Conservation (phyloP, 2,797 vertebrate genomes). For the Acipenser transmontanus region DNA sequence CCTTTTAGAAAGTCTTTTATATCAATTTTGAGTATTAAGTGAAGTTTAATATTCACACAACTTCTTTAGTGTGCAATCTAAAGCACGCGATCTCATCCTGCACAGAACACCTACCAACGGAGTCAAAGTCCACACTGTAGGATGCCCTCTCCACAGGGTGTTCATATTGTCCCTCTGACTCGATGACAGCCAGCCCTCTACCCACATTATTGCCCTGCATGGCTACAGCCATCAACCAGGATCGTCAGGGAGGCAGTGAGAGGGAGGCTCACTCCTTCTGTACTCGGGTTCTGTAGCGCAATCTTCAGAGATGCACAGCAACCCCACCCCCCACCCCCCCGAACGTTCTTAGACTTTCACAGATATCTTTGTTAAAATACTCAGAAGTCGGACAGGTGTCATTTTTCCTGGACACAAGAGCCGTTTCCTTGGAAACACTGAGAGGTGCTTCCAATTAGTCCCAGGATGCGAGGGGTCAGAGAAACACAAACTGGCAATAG, state of each 20-base stretch:
- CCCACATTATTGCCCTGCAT: conserved; percentile 1
- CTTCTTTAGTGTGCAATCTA: neutral
- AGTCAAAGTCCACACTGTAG: conserved; percentile 20
- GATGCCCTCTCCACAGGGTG: conserved; percentile 27
- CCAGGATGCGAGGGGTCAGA: conserved; percentile 29
- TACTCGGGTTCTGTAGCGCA: neutral
- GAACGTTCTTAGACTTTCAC: neutral
- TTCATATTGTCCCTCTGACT: conserved; percentile 12
- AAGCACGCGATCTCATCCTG: neutral
- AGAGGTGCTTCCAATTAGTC: conserved; percentile 40
- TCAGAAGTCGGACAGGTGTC: conserved; percentile 32
- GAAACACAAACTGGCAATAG: conserved; percentile 2
- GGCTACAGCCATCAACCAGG: neutral
- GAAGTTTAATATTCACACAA: neutral
- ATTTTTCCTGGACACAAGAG: conserved; percentile 33
- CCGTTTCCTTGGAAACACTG: conserved; percentile 48
- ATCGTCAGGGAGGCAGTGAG: neutral
- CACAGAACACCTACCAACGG: conserved; percentile 24
- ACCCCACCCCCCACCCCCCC: neutral
- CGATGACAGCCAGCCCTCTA: neutral
- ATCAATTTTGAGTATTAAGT: neutral
- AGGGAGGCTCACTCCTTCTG: neutral
- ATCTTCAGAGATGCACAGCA: neutral
- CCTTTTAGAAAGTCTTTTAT: neutral
- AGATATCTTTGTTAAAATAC: neutral